Evolutionary conservation across 37 sponge, comb jelly and placozoan species (phyloP).

Genomic region (Spongia lamella): DNA sequence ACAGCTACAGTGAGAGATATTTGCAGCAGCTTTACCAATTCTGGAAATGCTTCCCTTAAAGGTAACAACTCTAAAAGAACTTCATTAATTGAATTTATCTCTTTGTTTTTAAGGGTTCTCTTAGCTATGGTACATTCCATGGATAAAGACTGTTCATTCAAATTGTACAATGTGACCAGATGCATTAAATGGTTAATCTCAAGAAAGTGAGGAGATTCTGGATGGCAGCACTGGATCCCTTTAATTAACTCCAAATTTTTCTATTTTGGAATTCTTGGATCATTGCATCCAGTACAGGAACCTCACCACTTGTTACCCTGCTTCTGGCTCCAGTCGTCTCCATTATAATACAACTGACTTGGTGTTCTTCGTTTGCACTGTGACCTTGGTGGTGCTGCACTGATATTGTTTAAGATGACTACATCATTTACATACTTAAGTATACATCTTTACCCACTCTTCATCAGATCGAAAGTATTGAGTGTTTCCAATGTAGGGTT

Average conservation of each 20-base stretch:
- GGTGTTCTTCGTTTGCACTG: conserved; percentile 9
- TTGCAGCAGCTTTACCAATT: background rate
- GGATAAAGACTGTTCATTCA: background rate
- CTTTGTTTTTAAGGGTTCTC: conserved; percentile 11
- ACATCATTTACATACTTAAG: conserved; percentile 35
- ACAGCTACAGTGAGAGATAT: conserved; percentile 34
- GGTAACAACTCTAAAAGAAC: conserved; percentile 5
- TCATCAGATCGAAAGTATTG: conserved; percentile 9
- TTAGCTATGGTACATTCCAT: conserved; percentile 45
- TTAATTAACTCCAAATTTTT: conserved; percentile 11
- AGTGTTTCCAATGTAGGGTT: conserved; percentile 25
- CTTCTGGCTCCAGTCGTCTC: conserved; percentile 27
- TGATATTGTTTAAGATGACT: conserved; percentile 18
- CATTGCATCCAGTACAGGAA: conserved; percentile 30
- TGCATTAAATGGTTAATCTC: background rate
- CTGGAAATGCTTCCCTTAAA: conserved; percentile 29
- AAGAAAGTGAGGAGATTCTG: conserved; percentile 10
- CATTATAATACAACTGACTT: conserved; percentile 26
- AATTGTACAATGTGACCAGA: conserved; percentile 14
- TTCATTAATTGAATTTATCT: conserved; percentile 16
- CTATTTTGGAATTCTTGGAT: conserved; percentile 1
- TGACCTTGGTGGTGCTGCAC: conserved; percentile 22
- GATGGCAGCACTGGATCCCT: conserved; percentile 22
- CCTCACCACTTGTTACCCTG: no score
- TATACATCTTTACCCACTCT: conserved; percentile 37